Percentiles rank a stretch among this genome's conserved stretches.
Conservation (phyloP, 2,888 invertebrate species). For the Cremastinae sp. region DNA sequence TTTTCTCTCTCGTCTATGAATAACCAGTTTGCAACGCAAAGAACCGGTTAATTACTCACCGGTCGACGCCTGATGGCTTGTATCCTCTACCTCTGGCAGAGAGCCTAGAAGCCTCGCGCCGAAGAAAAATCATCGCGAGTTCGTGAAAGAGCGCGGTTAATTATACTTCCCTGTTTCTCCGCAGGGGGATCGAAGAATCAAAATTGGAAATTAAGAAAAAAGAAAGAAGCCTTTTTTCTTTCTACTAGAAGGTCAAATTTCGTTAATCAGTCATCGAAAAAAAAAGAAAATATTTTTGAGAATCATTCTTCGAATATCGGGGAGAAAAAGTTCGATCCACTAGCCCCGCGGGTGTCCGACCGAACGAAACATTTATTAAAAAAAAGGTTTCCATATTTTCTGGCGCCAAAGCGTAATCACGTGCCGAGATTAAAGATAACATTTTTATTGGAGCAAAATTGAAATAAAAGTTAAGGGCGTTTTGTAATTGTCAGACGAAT, state of each 20-base stretch:
- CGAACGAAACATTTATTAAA: background rate
- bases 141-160: constrained; percentile 50
- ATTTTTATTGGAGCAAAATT: background rate
- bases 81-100: constrained; percentile 23
- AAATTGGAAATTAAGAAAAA: constrained; percentile 44
- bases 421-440: too few species aligned
- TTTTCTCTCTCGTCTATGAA: constrained; percentile 20
- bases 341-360: constrained; percentile 34
- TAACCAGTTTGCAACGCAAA: constrained; percentile 54
- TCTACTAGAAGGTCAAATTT: constrained; percentile 22
- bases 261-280: constrained; percentile 47
- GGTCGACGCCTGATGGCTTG: constrained; percentile 39
- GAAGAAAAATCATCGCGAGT: constrained; percentile 54
- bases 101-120: constrained; percentile 17
- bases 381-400: constrained; percentile 1
- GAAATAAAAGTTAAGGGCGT: too few species aligned
- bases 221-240: constrained; percentile 10
- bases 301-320: constrained; percentile 33
- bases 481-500: too few species aligned
- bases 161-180: constrained; percentile 43
- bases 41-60: constrained; percentile 60
- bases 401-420: constrained; percentile 13
- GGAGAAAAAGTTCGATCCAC: constrained; percentile 17
- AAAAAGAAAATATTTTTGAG: constrained; percentile 25
- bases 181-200: constrained; percentile 45